Evolutionary conservation across 2,888 invertebrate genomes (phyloP).

Genomic region (Lapara coniferarum): DNA sequence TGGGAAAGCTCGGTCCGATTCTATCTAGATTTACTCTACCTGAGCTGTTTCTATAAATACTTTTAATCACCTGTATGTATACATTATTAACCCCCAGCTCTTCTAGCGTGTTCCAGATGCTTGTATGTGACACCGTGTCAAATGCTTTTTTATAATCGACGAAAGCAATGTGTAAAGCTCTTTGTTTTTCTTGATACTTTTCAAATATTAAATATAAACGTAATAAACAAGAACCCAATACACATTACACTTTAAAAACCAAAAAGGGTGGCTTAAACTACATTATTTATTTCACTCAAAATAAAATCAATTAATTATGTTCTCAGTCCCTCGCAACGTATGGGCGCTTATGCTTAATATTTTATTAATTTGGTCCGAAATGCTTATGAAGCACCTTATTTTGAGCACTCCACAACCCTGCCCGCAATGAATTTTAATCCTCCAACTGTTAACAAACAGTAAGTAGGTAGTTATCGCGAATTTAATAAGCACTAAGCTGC

Average conservation of each 20-base stretch:
- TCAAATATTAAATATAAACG: too few species aligned
- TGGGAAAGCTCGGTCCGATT: too few species aligned
- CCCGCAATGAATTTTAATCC: conserved; percentile 26
- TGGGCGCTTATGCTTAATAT: background rate
- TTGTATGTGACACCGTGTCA: too few species aligned
- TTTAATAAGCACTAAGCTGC: conserved; percentile 47
- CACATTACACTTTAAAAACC: background rate
- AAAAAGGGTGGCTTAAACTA: background rate
- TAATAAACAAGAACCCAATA: background rate
- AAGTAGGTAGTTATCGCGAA: conserved; percentile 40
- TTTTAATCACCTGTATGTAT: too few species aligned
- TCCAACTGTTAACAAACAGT: conserved; percentile 35
- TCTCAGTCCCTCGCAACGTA: background rate
- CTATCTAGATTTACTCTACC: too few species aligned
- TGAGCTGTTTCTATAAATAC: too few species aligned
- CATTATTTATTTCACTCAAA: conserved; percentile 3
- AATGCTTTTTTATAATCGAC: too few species aligned
- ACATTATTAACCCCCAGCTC: too few species aligned
- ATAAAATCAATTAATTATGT: conserved; percentile 5
- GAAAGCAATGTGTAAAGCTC: too few species aligned
- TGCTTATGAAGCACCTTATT: conserved; percentile 23
- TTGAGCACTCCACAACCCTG: conserved; percentile 23
- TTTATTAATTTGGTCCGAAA: conserved; percentile 18
- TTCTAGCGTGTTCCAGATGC: too few species aligned
- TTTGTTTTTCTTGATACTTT: too few species aligned